A percentile compares a stretch with the other conserved stretches of the same genome.
These are phyloP conservation scores for Phylloscopus trochilus DNA, from an alignment of 2,113 vertebrate species.

Conservation along the genomic window DNA sequence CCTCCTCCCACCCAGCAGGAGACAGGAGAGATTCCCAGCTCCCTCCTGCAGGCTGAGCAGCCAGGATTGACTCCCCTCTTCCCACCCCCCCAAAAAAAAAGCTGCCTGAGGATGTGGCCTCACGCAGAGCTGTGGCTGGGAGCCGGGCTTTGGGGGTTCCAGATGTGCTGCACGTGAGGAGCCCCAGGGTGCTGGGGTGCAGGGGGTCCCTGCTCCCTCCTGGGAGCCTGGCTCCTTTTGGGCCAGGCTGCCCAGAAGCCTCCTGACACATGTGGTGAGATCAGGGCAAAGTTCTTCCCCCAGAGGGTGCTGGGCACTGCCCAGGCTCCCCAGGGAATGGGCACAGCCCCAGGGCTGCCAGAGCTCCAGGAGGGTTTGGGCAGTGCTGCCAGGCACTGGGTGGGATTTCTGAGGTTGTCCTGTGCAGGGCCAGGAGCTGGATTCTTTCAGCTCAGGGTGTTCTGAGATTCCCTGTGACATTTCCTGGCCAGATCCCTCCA, in stretches of 20 bases:
- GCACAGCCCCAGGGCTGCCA: not conserved
- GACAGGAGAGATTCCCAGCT: not conserved
- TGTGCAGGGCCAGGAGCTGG: not conserved
- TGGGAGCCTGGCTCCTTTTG: rapidly evolving
- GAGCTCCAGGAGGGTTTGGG: not conserved
- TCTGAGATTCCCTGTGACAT: not conserved
- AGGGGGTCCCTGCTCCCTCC: not conserved
- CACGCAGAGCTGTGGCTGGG: not conserved
- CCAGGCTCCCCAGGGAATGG: not conserved
- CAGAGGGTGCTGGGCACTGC: not conserved
- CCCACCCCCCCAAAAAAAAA: not conserved
- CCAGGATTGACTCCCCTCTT: rapidly evolving
- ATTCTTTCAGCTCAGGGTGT: not conserved
- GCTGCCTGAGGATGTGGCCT: not conserved
- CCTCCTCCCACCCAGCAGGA: not conserved
- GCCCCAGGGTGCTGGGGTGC: not conserved
- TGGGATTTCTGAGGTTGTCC: not conserved
- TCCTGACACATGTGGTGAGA: not conserved
- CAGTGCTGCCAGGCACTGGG: rapidly evolving
- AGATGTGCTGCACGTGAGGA: rapidly evolving
- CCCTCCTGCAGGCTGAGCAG: not conserved
- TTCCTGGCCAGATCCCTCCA: not conserved
- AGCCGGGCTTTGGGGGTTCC: not conserved
- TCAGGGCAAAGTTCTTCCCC: not conserved
- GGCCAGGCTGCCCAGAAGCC: not conserved